Percentiles rank a stretch among this genome's conserved stretches.
Evolutionary conservation across 2,113 vertebrate genomes (phyloP).

Genomic region (Oxyura jamaicensis): DNA sequence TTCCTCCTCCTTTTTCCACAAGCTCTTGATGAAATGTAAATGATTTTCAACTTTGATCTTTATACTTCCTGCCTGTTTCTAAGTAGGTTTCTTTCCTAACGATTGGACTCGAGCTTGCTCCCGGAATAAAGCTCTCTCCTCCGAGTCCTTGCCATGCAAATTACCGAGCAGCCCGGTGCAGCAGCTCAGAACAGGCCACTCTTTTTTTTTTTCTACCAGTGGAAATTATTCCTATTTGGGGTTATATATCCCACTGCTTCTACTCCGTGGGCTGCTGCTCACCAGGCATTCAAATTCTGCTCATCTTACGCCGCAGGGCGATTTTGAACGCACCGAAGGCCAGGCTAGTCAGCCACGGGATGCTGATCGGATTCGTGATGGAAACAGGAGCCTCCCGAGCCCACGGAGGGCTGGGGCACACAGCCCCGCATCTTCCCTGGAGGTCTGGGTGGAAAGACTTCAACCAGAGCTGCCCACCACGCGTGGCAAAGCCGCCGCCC

Average conservation of each 20-base stretch:
- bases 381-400: not conserved
- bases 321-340: not conserved
- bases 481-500: rapidly evolving
- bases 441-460: not conserved
- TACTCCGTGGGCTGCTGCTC: conserved; percentile 49
- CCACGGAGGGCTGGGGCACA: not conserved
- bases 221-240: conserved; percentile 67
- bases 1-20: not conserved
- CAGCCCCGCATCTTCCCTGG: not conserved
- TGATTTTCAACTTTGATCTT: conserved; percentile 49
- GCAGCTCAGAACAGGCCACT: conserved; percentile 40
- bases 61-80: conserved; percentile 26
- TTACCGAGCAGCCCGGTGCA: not conserved
- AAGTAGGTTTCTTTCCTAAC: conserved; percentile 2
- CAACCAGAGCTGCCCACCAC: not conserved
- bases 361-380: not conserved
- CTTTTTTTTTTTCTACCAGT: conserved; percentile 42
- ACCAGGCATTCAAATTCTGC: conserved; percentile 23
- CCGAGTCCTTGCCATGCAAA: not conserved
- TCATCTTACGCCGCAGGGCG: not conserved
- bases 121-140: conserved; percentile 1
- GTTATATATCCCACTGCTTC: conserved; percentile 48
- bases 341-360: not conserved
- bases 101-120: conserved; percentile 1
- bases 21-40: conserved; percentile 54